Conservation (phyloP, 1,140 invertebrate species). For the Colletes latitarsis region DNA sequence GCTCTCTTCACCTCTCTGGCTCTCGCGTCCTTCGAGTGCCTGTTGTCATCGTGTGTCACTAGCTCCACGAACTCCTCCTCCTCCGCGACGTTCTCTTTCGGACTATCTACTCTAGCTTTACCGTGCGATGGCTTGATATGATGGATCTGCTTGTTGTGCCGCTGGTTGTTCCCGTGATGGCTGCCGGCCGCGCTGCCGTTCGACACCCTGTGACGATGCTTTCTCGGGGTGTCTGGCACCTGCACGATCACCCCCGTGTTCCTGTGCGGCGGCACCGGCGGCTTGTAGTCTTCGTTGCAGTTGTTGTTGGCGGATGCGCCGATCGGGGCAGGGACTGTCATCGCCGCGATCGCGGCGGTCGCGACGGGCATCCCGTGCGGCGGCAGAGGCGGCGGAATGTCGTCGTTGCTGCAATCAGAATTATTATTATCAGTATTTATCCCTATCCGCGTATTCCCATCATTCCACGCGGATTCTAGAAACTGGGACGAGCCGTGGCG, state of each 20-base stretch:
- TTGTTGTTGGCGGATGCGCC: conserved; percentile 64
- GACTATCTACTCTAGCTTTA: conserved; percentile 50
- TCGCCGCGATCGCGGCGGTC: conserved; percentile 63
- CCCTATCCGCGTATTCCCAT: no score
- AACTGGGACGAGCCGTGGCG: no score
- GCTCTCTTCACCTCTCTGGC: conserved; percentile 88
- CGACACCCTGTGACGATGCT: conserved; percentile 78
- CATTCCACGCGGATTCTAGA: no score
- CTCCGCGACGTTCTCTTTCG: conserved; percentile 59
- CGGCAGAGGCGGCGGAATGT: conserved; percentile 82
- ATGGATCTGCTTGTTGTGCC: conserved; percentile 51
- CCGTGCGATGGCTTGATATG: conserved; percentile 52
- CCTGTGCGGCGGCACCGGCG: conserved; percentile 92
- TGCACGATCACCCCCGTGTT: conserved; percentile 83
- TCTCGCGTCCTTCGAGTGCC: conserved; percentile 66
- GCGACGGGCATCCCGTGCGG: conserved; percentile 78
- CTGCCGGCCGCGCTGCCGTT: conserved; percentile 64
- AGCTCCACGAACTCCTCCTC: conserved; percentile 75
- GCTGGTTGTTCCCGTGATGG: conserved; percentile 66
- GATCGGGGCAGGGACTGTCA: conserved; percentile 27
- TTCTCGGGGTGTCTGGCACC: conserved; percentile 72
- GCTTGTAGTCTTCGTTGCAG: conserved; percentile 87
- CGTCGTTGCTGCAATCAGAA: conserved; percentile 71
- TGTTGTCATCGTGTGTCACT: conserved; percentile 61
- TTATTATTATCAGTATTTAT: background rate